A percentile compares a stretch with the other conserved stretches of the same genome.
Conservation (phyloP, 2,113 vertebrate genomes). For the Sebastes fasciatus region DNA sequence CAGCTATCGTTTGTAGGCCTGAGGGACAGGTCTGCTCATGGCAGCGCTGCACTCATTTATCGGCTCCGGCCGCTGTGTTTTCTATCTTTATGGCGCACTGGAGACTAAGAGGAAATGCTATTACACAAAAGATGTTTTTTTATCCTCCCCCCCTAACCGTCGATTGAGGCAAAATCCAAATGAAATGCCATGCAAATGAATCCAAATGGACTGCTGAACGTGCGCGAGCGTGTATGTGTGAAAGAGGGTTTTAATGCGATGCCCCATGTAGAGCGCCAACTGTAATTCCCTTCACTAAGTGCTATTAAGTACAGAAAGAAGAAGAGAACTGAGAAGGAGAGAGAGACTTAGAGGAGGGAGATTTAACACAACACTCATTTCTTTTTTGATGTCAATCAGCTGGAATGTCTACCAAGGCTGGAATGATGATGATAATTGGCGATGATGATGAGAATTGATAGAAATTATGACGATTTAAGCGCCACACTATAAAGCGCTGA, state of each 20-base stretch:
- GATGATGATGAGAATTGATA: slow-evolving; percentile 67
- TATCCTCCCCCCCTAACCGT: slow-evolving; percentile 50
- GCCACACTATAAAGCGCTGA: slow-evolving; percentile 13
- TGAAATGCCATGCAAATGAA: slow-evolving; percentile 81
- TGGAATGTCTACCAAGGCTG: slow-evolving; percentile 56
- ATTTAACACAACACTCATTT: slow-evolving; percentile 67
- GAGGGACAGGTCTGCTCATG: slow-evolving; percentile 73
- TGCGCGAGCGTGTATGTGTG: slow-evolving; percentile 46
- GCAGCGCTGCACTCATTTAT: slow-evolving; percentile 73
- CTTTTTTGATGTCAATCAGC: slow-evolving; percentile 65
- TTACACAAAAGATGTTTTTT: slow-evolving; percentile 74
- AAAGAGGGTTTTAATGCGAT: slow-evolving; percentile 74
- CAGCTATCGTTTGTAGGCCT: slow-evolving; percentile 76
- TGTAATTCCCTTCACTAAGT: slow-evolving; percentile 75
- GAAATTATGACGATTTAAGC: slow-evolving; percentile 51
- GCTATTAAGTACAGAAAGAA: slow-evolving; percentile 74
- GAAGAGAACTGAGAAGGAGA: slow-evolving; percentile 55
- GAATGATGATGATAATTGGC: slow-evolving; percentile 59
- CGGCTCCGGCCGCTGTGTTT: slow-evolving; percentile 66
- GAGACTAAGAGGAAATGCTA: slow-evolving; percentile 76
- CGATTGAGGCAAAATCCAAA: slow-evolving; percentile 77
- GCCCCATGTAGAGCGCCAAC: slow-evolving; percentile 74
- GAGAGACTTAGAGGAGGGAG: slow-evolving; percentile 52
- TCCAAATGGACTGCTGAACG: slow-evolving; percentile 74
- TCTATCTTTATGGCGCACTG: slow-evolving; percentile 74